These are phyloP conservation scores for Climacteris rufus DNA, from an alignment of 2,113 vertebrate genomes.

Conservation along the genomic window DNA sequence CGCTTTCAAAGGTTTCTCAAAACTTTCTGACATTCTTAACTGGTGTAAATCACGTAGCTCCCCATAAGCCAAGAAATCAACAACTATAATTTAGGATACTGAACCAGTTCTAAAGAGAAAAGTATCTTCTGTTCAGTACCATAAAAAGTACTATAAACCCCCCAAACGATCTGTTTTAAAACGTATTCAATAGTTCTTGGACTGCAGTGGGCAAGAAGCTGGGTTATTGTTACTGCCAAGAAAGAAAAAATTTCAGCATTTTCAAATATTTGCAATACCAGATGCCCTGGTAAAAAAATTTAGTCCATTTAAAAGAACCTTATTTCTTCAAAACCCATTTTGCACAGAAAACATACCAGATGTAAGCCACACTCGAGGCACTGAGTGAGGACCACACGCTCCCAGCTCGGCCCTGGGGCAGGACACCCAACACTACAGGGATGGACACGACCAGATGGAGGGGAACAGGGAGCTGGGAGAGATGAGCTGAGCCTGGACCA, in stretches of 20 bases:
- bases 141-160: not conserved
- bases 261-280: conserved; percentile 30
- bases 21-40: not conserved
- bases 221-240: not conserved
- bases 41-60: not conserved
- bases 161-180: not conserved
- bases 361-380: not conserved
- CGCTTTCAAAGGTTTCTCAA: not conserved
- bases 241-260: not conserved
- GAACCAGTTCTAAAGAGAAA: not conserved
- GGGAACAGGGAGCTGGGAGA: not conserved
- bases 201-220: not conserved
- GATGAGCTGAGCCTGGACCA: not conserved
- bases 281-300: not conserved
- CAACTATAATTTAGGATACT: not conserved
- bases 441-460: rapidly evolving
- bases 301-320: not conserved
- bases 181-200: not conserved
- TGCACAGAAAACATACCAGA: not conserved
- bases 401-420: not conserved
- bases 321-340: conserved; percentile 1
- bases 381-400: not conserved
- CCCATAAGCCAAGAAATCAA: not conserved
- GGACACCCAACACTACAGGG: not conserved
- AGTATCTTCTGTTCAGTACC: not conserved